A percentile compares a stretch with the other conserved stretches of the same genome.
Conservation (phyloP, 2,113 vertebrate species). For the Neolamprologus sp. region DNA sequence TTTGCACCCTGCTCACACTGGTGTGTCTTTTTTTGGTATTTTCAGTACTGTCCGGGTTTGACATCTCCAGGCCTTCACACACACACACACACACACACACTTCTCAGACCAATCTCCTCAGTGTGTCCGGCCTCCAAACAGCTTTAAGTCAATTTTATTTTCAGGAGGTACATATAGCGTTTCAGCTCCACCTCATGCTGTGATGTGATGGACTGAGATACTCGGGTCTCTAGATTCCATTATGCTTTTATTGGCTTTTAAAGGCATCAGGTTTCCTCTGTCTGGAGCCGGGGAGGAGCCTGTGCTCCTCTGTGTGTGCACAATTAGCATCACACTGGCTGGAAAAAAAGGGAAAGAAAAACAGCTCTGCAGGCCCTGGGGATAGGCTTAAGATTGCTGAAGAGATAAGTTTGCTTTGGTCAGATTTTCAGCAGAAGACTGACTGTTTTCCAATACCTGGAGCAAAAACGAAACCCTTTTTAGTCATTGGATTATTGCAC, state of each 20-base stretch:
- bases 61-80: background rate
- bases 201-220: constrained; percentile 46
- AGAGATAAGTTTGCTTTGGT: constrained; percentile 51
- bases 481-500: background rate
- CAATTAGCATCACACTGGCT: constrained; percentile 47
- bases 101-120: background rate
- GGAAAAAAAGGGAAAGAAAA: background rate
- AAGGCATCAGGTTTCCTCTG: constrained; percentile 64
- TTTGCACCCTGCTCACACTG: background rate
- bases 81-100: background rate
- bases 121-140: background rate
- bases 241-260: constrained; percentile 73
- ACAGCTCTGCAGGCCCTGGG: constrained; percentile 22
- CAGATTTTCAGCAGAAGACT: constrained; percentile 10
- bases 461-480: constrained; percentile 9
- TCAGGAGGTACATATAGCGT: constrained; percentile 48
- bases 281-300: constrained; percentile 63
- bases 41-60: constrained; percentile 4
- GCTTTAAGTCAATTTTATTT: constrained; percentile 44
- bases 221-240: constrained; percentile 65
- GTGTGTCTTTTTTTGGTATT: constrained; percentile 40
- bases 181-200: constrained; percentile 40
- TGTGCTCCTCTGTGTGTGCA: background rate
- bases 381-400: constrained; percentile 54
- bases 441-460: constrained; percentile 33